Evolutionary conservation across 2,888 invertebrate genomes (phyloP).

Genomic region (Xestobium rufovillosum): DNA sequence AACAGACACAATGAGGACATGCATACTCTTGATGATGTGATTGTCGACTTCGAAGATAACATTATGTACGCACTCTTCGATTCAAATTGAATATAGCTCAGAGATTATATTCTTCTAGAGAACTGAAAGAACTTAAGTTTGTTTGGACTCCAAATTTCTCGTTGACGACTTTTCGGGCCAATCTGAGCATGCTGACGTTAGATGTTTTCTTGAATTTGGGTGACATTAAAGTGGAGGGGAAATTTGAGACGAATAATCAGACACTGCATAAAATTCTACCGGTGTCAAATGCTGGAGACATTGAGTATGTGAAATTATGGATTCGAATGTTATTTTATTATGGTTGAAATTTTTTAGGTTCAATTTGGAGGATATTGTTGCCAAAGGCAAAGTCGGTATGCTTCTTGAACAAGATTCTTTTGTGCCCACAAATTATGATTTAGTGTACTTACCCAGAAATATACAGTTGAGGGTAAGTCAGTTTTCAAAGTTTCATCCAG

Average conservation of each 20-base stretch:
- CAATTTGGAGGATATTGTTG: slow-evolving; percentile 48
- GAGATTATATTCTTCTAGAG: too few relatives aligned
- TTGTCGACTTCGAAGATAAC: too few relatives aligned
- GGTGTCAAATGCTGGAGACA: slow-evolving; percentile 34
- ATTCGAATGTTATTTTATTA: too few relatives aligned
- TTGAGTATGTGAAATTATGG: too few relatives aligned
- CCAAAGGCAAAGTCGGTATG: slow-evolving; percentile 50
- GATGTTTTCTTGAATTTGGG: slow-evolving; percentile 35
- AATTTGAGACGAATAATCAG: slow-evolving; percentile 36
- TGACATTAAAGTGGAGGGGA: slow-evolving; percentile 34
- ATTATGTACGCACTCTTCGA: too few relatives aligned
- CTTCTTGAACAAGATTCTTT: slow-evolving; percentile 50
- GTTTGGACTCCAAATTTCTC: slow-evolving; percentile 38
- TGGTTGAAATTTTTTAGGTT: too few relatives aligned
- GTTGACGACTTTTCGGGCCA: slow-evolving; percentile 32
- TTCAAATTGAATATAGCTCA: too few relatives aligned
- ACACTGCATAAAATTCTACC: slow-evolving; percentile 36
- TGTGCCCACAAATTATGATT: slow-evolving; percentile 50
- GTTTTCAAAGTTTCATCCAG: too few relatives aligned
- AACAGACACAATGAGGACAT: too few relatives aligned
- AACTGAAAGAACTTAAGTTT: slow-evolving; percentile 34
- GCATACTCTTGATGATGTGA: too few relatives aligned
- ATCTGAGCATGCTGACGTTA: slow-evolving; percentile 34
- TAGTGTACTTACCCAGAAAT: slow-evolving; percentile 48
- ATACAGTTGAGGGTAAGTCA: slow-evolving; percentile 49